A percentile compares a stretch with the other conserved stretches of the same genome.
These are phyloP conservation scores for Sebastes steindachneri DNA, from an alignment of 2,797 vertebrate genomes.

Conservation along the genomic window DNA sequence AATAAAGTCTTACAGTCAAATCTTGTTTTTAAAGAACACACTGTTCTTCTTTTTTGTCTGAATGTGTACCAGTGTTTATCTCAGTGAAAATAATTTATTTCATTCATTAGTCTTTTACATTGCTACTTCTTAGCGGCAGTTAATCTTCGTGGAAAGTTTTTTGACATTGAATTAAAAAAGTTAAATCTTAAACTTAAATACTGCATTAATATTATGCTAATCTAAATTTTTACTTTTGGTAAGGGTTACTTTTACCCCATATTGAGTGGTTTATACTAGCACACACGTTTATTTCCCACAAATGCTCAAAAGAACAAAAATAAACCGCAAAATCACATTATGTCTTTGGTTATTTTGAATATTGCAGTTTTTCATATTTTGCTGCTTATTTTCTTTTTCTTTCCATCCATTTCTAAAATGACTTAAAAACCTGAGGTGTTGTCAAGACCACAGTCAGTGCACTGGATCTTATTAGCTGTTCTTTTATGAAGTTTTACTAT, in stretches of 20 bases:
- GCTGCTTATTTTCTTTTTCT: neutral
- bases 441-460: neutral
- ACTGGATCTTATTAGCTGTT: neutral
- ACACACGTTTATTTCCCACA: neutral
- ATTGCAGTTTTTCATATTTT: neutral
- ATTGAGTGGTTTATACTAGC: neutral
- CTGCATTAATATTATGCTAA: neutral
- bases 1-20: conserved; percentile 61
- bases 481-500: neutral
- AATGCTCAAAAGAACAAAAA: neutral
- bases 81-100: conserved; percentile 31
- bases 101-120: neutral
- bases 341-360: neutral
- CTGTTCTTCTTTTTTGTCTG: neutral
- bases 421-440: neutral
- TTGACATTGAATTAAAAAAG: neutral
- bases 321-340: neutral
- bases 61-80: neutral
- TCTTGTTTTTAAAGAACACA: conserved; percentile 18
- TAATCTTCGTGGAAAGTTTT: neutral
- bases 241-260: neutral
- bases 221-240: neutral
- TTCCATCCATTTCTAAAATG: neutral
- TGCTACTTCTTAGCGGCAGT: neutral
- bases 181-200: neutral